Conservation (phyloP, 2,113 vertebrate genomes). For the Rostratula benghalensis region DNA sequence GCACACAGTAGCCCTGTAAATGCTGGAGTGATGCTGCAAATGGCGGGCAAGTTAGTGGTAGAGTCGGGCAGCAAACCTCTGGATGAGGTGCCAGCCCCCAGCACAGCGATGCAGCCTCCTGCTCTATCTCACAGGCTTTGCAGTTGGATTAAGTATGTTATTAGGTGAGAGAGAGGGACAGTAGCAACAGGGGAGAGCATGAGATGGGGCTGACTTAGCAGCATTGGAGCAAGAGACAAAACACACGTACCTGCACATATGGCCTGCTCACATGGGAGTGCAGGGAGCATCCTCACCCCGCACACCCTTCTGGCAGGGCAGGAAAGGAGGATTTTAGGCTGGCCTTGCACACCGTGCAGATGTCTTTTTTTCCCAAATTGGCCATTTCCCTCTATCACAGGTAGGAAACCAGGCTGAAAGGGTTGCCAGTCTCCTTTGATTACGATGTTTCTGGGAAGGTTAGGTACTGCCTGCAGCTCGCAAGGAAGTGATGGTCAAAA, state of each 20-base stretch:
- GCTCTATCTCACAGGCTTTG: neutral
- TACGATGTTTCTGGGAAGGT: neutral
- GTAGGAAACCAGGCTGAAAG: neutral
- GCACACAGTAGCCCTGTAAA: neutral
- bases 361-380: neutral
- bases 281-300: neutral
- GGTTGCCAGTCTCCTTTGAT: neutral
- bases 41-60: neutral
- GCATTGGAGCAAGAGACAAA: neutral
- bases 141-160: neutral
- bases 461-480: neutral
- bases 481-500: neutral
- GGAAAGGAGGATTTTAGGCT: neutral
- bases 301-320: neutral
- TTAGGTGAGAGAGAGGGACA: neutral
- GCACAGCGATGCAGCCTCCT: neutral
- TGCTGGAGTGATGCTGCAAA: neutral
- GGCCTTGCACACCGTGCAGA: neutral
- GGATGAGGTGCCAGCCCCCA: neutral
- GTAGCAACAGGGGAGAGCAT: neutral
- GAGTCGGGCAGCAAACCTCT: neutral
- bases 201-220: neutral
- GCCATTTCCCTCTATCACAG: neutral
- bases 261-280: neutral
- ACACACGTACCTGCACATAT: neutral